Evolutionary conservation across 2,113 vertebrate species (phyloP).

Genomic region (Rhinogobius similis): DNA sequence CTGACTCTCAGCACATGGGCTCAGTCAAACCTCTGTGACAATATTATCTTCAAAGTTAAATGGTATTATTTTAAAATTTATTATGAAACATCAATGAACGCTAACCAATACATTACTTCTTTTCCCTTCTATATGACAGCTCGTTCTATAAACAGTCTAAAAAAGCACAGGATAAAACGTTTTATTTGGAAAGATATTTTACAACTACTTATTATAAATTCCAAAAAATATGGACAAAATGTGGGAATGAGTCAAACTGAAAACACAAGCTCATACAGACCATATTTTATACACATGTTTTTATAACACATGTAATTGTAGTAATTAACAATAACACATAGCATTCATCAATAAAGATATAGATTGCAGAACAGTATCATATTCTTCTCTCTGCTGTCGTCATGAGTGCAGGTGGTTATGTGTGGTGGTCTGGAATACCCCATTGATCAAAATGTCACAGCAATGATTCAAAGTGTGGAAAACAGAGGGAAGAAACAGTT

Average conservation of each 20-base stretch:
- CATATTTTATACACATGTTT: too few relatives aligned
- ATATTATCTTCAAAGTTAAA: constrained; percentile 2
- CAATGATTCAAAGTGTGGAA: constrained; percentile 4
- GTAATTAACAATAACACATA: neutral
- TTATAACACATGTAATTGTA: too few relatives aligned
- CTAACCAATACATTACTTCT: constrained; percentile 6
- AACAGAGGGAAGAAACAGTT: constrained; percentile 53
- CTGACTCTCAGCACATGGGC: constrained; percentile 10
- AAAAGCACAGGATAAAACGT: neutral
- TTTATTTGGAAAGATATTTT: neutral
- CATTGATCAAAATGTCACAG: constrained; percentile 9
- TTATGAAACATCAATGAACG: constrained; percentile 15
- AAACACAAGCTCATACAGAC: neutral
- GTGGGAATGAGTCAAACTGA: neutral
- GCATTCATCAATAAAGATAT: neutral
- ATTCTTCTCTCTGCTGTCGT: constrained; percentile 2
- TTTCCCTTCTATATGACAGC: neutral
- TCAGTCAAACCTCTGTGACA: constrained; percentile 14
- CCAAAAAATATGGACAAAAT: neutral
- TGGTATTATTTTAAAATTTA: constrained; percentile 11
- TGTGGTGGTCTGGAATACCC: constrained; percentile 17
- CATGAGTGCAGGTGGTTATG: neutral
- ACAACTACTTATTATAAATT: neutral
- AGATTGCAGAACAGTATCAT: neutral
- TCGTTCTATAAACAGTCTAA: neutral